Evolutionary conservation across 2,888 invertebrate species (phyloP), one percentile per base, ranked within the genome.

Genomic region (Pammene aurita): DNA sequence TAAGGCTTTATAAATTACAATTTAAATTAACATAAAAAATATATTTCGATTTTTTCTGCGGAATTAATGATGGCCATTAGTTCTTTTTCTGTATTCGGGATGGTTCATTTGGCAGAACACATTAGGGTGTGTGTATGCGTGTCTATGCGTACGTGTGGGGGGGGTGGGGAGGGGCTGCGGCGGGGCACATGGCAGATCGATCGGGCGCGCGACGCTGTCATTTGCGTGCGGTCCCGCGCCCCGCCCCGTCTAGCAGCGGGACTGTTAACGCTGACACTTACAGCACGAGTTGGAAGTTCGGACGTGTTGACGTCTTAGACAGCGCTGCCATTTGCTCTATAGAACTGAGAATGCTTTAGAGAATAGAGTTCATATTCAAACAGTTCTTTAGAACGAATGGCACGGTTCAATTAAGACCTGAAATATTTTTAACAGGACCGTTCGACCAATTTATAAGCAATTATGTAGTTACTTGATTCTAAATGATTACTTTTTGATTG

Each of bases 81-180:
- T 48, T 48, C 10, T 16, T 48, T 10, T 16, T 18, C 16, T 7
- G 80, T 89, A 88, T 89, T 87, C 86, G 80, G 73, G 76, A 79
- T 84, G 87, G 90, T 86, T 90, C 90, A 91, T 91, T 91, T 90
- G 90, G 87, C 88, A 87, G 86, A 84, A 88, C 89, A 87, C 89
- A 87, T 88, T 88, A 88, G 87, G 50, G 72, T 67, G 72, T 54
- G 71, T 74, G 77, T 75, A 76, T 77, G 77, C 75, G 76, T 74
- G 80, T 75, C 78, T 81, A 87, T 84, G 87, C 83, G 84, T 79
- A 84, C 80, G 84, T 83, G 85, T 71, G 73, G 72, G 69, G 72
- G 69, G 71, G 67, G 73, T 72, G 72, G 78, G 77, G 78, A 75
- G 81, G 73, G 79, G 84, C 80, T 83, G 84, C 72, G 71, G 60